Conservation (phyloP, 2,797 vertebrate species). For the Oreochromis mossambicus region DNA sequence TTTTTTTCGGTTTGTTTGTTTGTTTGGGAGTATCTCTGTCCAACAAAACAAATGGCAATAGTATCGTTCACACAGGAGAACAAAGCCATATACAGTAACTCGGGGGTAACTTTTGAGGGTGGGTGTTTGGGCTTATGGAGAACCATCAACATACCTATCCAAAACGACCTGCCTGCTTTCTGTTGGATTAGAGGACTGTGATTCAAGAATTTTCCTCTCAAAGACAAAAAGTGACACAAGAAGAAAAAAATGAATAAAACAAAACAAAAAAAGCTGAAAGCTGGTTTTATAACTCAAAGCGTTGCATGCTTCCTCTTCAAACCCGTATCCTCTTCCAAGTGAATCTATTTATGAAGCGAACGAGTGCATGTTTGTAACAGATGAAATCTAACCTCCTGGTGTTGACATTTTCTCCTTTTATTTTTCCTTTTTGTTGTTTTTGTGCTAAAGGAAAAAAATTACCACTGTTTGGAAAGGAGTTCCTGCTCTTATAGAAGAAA, state of each 20-base stretch:
- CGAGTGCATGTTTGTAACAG: conserved; percentile 84
- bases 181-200: conserved; percentile 63
- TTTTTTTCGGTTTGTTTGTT: neutral
- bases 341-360: conserved; percentile 81
- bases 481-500: conserved; percentile 53
- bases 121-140: conserved; percentile 57
- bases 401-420: conserved; percentile 61
- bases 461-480: conserved; percentile 68
- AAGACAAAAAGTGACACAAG: conserved; percentile 44
- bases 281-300: conserved; percentile 73
- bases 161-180: conserved; percentile 69
- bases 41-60: conserved; percentile 83
- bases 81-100: conserved; percentile 96
- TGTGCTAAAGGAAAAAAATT: conserved; percentile 53
- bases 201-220: conserved; percentile 56
- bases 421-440: conserved; percentile 25
- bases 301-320: conserved; percentile 85
- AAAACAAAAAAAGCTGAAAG: conserved; percentile 44
- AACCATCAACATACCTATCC: conserved; percentile 62
- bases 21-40: conserved; percentile 63
- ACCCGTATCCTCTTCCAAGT: conserved; percentile 81
- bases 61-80: conserved; percentile 91
- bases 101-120: conserved; percentile 19
- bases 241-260: conserved; percentile 1
- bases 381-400: conserved; percentile 75